Base-by-base conservation (phyloP, 2,888 invertebrate species). In the Drosophila atripex region DNA sequence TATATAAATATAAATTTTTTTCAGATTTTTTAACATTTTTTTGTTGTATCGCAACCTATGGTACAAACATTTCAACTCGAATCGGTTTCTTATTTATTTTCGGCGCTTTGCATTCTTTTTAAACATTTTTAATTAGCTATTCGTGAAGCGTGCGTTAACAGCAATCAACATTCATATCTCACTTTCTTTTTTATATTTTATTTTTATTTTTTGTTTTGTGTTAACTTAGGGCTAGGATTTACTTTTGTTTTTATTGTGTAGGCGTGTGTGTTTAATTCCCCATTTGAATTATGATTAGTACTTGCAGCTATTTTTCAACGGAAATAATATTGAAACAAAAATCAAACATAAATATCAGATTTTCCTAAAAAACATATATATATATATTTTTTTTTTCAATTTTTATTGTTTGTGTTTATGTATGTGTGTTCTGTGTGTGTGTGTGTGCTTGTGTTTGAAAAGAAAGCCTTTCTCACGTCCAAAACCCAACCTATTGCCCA, bases 151-250 rank as follows among this genome's bases (percentile, higher is more conserved):
- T 71, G 71, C 71, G 63, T 70, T 28, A 76, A 84, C 80, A 80
- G 85, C 77, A 77, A 73, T 76, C 74, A 80, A 78, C 80, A 80
- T 59, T 78, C 69, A 84, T 68, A 59, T 76, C 59, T 32, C 41
- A 64, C 63, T 56, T 72, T 23, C 52, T 32, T 18, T 7, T 45
- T 51, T 70, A 16, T 49, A 30, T 18, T n/a, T 52, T 51, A 21
- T 52, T 25, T 25, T 39, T 16, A 35, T 35, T 61, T 39, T 54
- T 38, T 45, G 54, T 23, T 35, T 43, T 52, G 32, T 52, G 41
- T 73, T 83, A 71, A 61, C 80, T 80, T 76, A 77, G 39, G 9
- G 16, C 71, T 80, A 75, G 14, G 32, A 65, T 70, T 56, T 76
- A 58, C 46, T 78, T 74, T 57, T 70, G 70, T 64, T 71, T 70